Evolutionary conservation across 1,140 invertebrate species (phyloP).

Genomic region (Drosophila ironensis): DNA sequence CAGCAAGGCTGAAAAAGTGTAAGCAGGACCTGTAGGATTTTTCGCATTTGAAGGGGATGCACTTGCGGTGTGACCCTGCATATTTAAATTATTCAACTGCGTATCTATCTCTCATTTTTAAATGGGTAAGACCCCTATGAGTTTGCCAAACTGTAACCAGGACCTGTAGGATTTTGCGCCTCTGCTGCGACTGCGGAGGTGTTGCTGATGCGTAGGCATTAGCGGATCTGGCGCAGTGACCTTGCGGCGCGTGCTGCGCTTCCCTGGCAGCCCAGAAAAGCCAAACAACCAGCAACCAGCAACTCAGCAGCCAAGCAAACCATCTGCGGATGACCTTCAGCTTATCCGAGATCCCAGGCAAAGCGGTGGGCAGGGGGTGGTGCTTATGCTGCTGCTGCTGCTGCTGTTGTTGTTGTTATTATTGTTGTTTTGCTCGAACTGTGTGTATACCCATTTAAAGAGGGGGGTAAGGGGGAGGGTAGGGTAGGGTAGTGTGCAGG

Average conservation of each 20-base stretch:
- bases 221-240: slow-evolving; percentile 14
- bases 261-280: slow-evolving; percentile 18
- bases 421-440: too few relatives aligned
- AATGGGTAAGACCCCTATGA: too few relatives aligned
- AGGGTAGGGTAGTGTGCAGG: too few relatives aligned
- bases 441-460: too few relatives aligned
- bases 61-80: too few relatives aligned
- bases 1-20: slow-evolving; percentile 6
- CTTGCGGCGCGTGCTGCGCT: slow-evolving; percentile 19
- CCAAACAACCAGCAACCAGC: slow-evolving; percentile 1
- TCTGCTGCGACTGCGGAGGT: background rate
- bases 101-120: too few relatives aligned
- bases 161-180: background rate
- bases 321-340: slow-evolving; percentile 35
- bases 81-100: too few relatives aligned
- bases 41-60: background rate
- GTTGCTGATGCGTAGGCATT: too few relatives aligned
- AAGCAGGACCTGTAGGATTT: slow-evolving; percentile 1
- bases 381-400: background rate
- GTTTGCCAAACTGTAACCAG: slow-evolving; percentile 23
- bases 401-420: too few relatives aligned
- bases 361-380: background rate
- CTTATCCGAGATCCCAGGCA: slow-evolving; percentile 37
- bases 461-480: too few relatives aligned
- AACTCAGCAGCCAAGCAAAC: slow-evolving; percentile 1